Base-by-base conservation (phyloP, 2,113 vertebrate genomes). In the Mionectes macconnelli region DNA sequence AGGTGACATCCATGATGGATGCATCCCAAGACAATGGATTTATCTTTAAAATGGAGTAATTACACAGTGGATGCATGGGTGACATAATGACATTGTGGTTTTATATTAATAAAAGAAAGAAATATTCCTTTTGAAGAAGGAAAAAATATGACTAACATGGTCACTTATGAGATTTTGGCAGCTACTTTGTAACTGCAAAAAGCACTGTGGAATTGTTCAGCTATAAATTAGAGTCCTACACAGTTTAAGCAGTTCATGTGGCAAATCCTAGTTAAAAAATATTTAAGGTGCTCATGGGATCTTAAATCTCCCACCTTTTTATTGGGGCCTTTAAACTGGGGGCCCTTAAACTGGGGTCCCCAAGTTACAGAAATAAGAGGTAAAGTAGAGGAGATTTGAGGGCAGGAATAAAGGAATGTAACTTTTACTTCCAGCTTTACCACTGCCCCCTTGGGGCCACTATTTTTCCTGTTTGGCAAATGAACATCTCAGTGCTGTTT, bases 1-100 rank as follows among this genome's bases (percentile, higher is more conserved):
- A 98, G 97, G 97, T 98, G 98, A 98, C 98, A 99, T 98, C 92
- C 82, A 96, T 99, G 98, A 99, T 99, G 98, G 98, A 99, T 99
- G 98, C 98, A 97, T 98, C 97, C 98, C 96, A 94, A 97, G 97
- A 98, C 97, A 98, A 97, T 97, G 98, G 98, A 99, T 99, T 98
- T 98, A 98, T 99, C 98, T 99, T 98, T 98, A 98, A 99, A 99
- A 99, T 99, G 97, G 98, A 98, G 98, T 98, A 98, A 99, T 98
- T 98, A 99, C 98, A 97, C 97, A 98, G 94, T 98, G 98, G 98
- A 98, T 98, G 98, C 98, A 97, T 97, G 97, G 97, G 97, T 98
- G 98, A 98, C 98, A 98, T 97, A 96, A 97, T 97, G 97, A 97
- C 97, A 98, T 98, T 98, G 98, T 98, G 96, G 97, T 97, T 98